Evolutionary conservation across 2,797 vertebrate genomes (phyloP), one percentile per base, ranked within the genome.

Genomic region (Centropyge bicolor): DNA sequence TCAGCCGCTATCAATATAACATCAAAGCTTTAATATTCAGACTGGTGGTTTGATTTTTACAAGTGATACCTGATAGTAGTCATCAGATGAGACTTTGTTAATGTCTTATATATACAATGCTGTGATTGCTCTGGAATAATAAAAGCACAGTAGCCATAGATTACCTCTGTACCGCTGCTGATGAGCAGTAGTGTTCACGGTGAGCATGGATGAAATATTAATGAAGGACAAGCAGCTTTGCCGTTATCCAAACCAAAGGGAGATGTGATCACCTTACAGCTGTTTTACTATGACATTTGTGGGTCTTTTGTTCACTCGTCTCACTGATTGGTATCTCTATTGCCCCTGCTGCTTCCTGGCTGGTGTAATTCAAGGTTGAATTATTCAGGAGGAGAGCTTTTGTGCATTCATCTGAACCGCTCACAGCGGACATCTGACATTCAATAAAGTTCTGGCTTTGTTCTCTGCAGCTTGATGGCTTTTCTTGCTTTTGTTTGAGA

Each of bases 141-240:
- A 62, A 49, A 80, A 59, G 56, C 52, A 1, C 22, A 9, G 51
- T 35, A 46, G 41, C 31, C 38, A 46, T 52, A 65, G 67, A 72
- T 71, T 51, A 19, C 8, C 59, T 78, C 64, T 64, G 51, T 36
- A 7, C 51, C n/a, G 40, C 60, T 38, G 62, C 72, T 36, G 60
- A 62, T 61, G 74, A 73, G 72, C 48, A 27, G 14, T 3, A 27
- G 54, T 12, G 71, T 84, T 80, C 59, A 24, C 20, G 1, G 8
- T 43, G 43, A 72, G 66, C 35, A 31, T 45, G n/a, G 57, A 81
- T 91, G 3, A 91, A 90, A 85, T 85, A 84, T 83, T 81, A 74
- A 90, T 80, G 57, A 73, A 45, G 70, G 14, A 57, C 49, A 70
- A 46, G 72, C 78, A 27, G 74, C 78, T 65, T 74, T 70, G 70